Conservation (phyloP, 2,888 invertebrate genomes). For the Drosophila suboccidentalis region DNA sequence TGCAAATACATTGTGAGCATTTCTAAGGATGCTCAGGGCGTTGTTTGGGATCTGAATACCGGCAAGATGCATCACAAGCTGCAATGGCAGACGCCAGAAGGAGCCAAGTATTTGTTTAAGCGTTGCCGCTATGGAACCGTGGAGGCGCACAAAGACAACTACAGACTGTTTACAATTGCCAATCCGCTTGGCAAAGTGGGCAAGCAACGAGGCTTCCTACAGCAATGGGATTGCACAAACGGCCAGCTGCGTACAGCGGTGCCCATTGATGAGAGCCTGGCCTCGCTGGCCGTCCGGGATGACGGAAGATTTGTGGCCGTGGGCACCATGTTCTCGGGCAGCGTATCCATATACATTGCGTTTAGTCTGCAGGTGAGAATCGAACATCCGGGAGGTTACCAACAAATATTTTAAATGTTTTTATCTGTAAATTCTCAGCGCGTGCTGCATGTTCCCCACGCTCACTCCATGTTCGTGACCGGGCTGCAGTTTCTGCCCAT, state of each 20-base stretch:
- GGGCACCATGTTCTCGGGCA: conserved; percentile 97
- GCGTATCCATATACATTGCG: conserved; percentile 95
- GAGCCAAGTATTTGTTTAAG: conserved; percentile 93
- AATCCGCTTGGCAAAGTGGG: conserved; percentile 92
- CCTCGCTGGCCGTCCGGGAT: conserved; percentile 94
- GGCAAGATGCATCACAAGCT: conserved; percentile 90
- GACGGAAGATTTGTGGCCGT: conserved; percentile 97
- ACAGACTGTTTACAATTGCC: conserved; percentile 91
- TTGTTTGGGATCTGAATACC: conserved; percentile 90
- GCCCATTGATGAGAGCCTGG: conserved; percentile 91
- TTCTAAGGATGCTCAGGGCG: conserved; percentile 94
- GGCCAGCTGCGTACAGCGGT: conserved; percentile 88
- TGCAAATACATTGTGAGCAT: conserved; percentile 92
- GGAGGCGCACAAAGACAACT: conserved; percentile 89
- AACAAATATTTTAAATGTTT: not conserved
- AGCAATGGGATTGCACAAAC: conserved; percentile 91
- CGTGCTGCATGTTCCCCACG: conserved; percentile 92
- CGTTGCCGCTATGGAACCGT: conserved; percentile 92
- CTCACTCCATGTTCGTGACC: conserved; percentile 98
- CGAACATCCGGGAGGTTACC: no score
- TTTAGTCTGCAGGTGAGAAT: conserved; percentile 93
- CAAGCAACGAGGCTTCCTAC: conserved; percentile 90
- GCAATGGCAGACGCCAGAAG: conserved; percentile 91
- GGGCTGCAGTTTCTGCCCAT: conserved; percentile 96
- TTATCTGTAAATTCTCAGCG: conserved; percentile 87